Conservation (phyloP, 2,888 invertebrate species). For the Macrosiphum euphorbiae region DNA sequence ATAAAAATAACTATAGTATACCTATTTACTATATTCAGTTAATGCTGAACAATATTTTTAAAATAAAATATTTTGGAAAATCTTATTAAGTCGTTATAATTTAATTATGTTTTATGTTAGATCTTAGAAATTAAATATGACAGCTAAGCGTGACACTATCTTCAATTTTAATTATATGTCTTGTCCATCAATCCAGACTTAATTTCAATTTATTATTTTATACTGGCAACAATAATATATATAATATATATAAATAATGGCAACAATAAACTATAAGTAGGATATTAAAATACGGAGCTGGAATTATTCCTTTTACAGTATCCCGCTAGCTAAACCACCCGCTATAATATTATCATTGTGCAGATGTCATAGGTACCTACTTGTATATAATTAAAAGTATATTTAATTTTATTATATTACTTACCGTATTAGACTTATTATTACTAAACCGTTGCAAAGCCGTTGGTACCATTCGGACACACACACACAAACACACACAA, state of each 20-base stretch:
- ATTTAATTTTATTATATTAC: not conserved
- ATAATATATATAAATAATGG: not conserved
- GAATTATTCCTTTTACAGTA: not conserved
- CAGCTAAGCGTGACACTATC: not conserved
- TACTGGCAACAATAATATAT: not conserved
- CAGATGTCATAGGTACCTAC: not conserved
- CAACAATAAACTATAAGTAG: not conserved
- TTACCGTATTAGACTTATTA: not conserved
- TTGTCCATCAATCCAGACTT: not conserved
- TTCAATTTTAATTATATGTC: not conserved
- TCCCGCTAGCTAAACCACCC: not conserved
- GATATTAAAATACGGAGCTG: not conserved
- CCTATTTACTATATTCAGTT: too few relatives aligned
- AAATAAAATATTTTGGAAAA: not conserved
- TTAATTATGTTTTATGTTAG: not conserved
- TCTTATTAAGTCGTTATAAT: not conserved
- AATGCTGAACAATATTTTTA: not conserved
- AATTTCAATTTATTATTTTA: not conserved
- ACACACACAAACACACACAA: not conserved
- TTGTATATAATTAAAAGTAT: not conserved
- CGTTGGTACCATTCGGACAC: not conserved
- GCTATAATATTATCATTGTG: not conserved
- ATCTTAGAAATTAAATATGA: not conserved
- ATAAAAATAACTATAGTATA: not conserved
- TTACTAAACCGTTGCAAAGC: not conserved